These are phyloP conservation scores for Xiphophorus couchianus DNA, from an alignment of 2,113 vertebrate species.

Conservation along the genomic window DNA sequence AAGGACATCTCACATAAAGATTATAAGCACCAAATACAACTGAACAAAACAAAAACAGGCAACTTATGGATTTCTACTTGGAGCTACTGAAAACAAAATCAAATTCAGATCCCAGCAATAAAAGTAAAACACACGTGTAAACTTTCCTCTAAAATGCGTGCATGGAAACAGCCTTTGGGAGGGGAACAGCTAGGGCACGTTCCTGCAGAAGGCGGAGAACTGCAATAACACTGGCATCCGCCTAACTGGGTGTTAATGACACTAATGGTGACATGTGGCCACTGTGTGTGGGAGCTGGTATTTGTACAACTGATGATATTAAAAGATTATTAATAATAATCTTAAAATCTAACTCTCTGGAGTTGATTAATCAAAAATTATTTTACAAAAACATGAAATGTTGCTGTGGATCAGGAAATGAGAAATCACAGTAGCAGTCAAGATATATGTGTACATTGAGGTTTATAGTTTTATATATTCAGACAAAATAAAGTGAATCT, in stretches of 20 bases:
- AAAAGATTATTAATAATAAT: background rate
- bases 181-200: constrained; percentile 41
- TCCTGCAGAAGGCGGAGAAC: constrained; percentile 70
- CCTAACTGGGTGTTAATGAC: no score
- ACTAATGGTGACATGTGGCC: no score
- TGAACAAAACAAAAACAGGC: background rate
- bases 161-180: constrained; percentile 62
- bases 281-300: background rate
- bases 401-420: no score
- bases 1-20: background rate
- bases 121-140: constrained; percentile 1
- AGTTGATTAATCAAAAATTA: no score
- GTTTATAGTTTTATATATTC: no score
- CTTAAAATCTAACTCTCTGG: no score
- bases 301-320: background rate
- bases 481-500: no score
- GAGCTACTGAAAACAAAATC: constrained; percentile 33
- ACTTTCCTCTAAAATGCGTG: constrained; percentile 57
- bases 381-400: no score
- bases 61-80: constrained; percentile 47
- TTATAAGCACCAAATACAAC: constrained; percentile 8
- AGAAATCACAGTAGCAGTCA: background rate
- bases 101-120: constrained; percentile 9
- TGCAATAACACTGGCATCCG: constrained; percentile 31
- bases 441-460: background rate